Evolutionary conservation across 2,113 vertebrate species (phyloP).

Genomic region (Macquaria ambigua): DNA sequence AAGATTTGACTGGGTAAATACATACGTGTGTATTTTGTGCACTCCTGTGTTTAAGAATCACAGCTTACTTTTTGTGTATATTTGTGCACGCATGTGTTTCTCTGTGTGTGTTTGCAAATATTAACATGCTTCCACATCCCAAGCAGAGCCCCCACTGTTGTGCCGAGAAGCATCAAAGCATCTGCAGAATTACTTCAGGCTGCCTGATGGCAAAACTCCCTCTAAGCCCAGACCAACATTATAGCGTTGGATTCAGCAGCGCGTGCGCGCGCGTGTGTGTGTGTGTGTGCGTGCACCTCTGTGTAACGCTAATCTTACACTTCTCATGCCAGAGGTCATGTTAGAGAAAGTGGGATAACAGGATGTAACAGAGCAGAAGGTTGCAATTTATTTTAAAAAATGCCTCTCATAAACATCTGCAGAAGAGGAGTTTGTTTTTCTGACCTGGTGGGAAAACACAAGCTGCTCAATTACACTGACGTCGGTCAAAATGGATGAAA

Average conservation of each 20-base stretch:
- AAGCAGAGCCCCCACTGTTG: constrained; percentile 30
- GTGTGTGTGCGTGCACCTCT: neutral
- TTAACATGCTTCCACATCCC: constrained; percentile 33
- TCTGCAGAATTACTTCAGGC: constrained; percentile 61
- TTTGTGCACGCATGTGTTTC: neutral
- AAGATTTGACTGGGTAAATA: neutral
- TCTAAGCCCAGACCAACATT: constrained; percentile 12
- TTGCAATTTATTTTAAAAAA: neutral
- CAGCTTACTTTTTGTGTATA: constrained; percentile 9
- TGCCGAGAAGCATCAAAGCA: constrained; percentile 63
- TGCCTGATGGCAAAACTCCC: constrained; percentile 32
- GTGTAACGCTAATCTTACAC: neutral
- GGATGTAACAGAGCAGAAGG: neutral
- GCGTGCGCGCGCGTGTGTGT: neutral
- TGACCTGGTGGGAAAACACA: neutral
- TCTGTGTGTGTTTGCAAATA: constrained; percentile 16
- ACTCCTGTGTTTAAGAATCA: neutral
- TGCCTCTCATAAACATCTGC: neutral
- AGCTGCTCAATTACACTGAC: neutral
- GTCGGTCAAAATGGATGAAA: constrained; percentile 1
- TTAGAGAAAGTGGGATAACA: constrained; percentile 11
- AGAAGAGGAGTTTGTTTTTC: constrained; percentile 8
- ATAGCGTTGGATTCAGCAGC: neutral
- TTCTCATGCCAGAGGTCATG: constrained; percentile 8
- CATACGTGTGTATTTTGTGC: neutral